phyloP scores from a whole-genome alignment of 2,888 invertebrate species.

The Stenchaetothrips biformis region DNA sequence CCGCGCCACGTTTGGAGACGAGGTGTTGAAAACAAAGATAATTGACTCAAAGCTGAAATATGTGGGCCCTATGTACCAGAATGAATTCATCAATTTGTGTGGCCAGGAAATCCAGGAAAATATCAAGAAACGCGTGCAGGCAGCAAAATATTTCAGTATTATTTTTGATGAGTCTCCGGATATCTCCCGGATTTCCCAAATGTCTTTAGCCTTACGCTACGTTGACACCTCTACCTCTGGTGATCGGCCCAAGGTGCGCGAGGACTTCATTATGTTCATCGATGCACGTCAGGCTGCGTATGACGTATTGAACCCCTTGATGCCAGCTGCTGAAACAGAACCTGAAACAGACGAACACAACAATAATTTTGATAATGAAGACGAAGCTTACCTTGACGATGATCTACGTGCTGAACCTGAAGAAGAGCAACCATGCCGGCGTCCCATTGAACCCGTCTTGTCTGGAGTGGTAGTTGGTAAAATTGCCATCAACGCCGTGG shows the following conservation, averaged over 20 bases:
- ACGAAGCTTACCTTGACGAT: background rate
- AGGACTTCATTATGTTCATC: no score
- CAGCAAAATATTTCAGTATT: background rate
- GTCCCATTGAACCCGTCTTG: background rate
- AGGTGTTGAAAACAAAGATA: background rate
- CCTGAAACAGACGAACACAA: no score
- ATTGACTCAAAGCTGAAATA: background rate
- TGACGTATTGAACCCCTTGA: no score
- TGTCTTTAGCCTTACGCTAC: background rate
- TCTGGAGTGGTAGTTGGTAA: background rate
- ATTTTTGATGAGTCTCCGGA: no score
- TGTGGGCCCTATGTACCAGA: background rate
- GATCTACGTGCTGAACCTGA: background rate
- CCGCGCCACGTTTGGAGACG: background rate
- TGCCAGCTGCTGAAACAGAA: no score
- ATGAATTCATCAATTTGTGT: background rate
- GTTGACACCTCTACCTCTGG: background rate
- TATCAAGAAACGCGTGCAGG: background rate
- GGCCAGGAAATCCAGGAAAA: background rate
- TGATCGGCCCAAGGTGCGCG: background rate
- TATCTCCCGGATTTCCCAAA: no score
- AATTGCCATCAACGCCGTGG: background rate
- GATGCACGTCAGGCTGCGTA: no score
- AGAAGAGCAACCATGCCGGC: background rate
- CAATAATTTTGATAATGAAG: background rate